phyloP scores from a whole-genome alignment of 2,113 vertebrate genomes.

The Callipepla squamata region DNA sequence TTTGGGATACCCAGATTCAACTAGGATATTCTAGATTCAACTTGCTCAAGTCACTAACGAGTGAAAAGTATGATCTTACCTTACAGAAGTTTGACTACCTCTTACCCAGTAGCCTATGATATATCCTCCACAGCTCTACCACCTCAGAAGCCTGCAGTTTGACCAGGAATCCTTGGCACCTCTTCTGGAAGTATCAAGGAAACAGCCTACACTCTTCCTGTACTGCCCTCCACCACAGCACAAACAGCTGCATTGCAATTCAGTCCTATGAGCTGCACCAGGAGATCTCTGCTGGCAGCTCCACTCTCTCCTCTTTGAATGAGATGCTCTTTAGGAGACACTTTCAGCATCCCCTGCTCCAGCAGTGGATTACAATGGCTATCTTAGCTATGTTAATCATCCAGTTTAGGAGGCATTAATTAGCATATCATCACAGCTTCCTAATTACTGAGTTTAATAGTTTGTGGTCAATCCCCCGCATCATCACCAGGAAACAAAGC shows the following conservation, averaged over 20 bases:
- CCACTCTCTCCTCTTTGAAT: background rate
- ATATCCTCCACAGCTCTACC: background rate
- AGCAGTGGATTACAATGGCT: background rate
- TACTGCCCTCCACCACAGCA: background rate
- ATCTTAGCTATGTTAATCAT: background rate
- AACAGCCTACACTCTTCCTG: background rate
- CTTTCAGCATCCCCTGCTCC: background rate
- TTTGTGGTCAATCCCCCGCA: background rate
- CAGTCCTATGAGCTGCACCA: background rate
- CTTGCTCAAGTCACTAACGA: background rate
- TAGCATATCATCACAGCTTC: background rate
- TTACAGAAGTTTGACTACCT: background rate
- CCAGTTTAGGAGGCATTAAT: background rate
- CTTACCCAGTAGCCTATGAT: background rate
- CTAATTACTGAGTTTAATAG: background rate
- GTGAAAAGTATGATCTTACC: background rate
- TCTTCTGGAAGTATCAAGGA: background rate
- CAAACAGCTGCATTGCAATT: background rate
- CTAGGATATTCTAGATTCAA: background rate
- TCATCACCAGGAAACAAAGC: background rate
- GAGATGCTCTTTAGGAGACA: background rate
- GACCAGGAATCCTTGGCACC: background rate
- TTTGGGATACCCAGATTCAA: background rate
- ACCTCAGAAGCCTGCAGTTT: background rate
- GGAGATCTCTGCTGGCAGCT: background rate